Conservation (phyloP, 2,888 invertebrate genomes). For the Amiota communis region DNA sequence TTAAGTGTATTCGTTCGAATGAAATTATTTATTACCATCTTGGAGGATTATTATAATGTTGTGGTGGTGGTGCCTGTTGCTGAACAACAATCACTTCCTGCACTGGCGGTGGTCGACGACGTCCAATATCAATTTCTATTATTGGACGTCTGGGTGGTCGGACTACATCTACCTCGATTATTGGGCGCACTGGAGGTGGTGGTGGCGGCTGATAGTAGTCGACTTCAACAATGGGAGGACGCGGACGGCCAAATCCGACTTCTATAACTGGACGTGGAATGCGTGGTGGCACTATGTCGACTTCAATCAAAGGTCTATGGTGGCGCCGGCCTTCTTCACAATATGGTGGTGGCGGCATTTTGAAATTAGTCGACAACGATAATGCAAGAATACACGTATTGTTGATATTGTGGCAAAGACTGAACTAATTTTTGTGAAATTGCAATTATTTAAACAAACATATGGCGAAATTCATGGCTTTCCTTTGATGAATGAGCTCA, state of each 20-base stretch:
- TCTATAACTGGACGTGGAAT: conserved; percentile 56
- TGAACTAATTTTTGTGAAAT: not conserved
- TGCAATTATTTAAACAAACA: conserved; percentile 4
- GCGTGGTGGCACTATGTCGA: conserved; percentile 61
- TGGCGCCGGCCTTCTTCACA: conserved; percentile 56
- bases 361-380: not conserved
- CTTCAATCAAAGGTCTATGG: conserved; percentile 63
- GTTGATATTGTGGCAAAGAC: not conserved
- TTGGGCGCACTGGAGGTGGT: conserved; percentile 43
- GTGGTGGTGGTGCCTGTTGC: conserved; percentile 40
- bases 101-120: conserved; percentile 52
- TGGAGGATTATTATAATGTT: conserved; percentile 36
- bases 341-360: conserved; percentile 52
- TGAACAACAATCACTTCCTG: conserved; percentile 54
- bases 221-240: conserved; percentile 49
- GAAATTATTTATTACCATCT: conserved; percentile 46
- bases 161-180: conserved; percentile 59
- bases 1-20: no score
- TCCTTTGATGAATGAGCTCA: conserved; percentile 8
- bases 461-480: not conserved
- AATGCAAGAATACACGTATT: not conserved
- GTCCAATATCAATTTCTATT: conserved; percentile 58
- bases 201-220: conserved; percentile 55
- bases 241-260: conserved; percentile 54
- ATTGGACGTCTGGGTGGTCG: conserved; percentile 50